phyloP scores from a whole-genome alignment of 2,797 vertebrate genomes.

The Cygnus olor region DNA sequence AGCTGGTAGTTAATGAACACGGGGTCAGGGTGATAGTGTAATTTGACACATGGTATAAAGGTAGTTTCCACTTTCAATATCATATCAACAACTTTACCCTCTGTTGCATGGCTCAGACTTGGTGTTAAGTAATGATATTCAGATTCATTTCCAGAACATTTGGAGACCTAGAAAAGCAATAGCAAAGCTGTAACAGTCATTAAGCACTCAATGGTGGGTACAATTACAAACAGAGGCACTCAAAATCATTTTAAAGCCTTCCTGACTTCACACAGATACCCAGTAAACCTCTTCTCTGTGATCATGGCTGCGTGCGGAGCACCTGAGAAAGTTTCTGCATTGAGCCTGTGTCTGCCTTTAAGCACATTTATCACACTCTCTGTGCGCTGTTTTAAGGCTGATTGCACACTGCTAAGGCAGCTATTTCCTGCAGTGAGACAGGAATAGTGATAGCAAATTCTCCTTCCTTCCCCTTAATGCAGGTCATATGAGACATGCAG shows the following conservation, averaged over 20 bases:
- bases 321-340: neutral
- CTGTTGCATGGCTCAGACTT: conserved; percentile 66
- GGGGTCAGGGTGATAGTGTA: conserved; percentile 86
- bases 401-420: conserved; percentile 2
- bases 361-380: neutral
- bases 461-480: neutral
- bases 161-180: conserved; percentile 66
- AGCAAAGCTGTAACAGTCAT: conserved; percentile 5
- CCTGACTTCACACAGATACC: neutral
- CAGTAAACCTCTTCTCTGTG: neutral
- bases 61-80: conserved; percentile 80
- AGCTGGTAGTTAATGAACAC: conserved; percentile 83
- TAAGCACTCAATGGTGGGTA: neutral
- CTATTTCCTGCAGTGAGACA: conserved; percentile 20
- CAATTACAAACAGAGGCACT: conserved; percentile 17
- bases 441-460: conserved; percentile 22
- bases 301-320: neutral
- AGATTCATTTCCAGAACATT: conserved; percentile 48
- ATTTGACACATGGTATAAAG: conserved; percentile 73
- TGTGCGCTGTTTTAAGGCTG: neutral
- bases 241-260: conserved; percentile 12
- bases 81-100: conserved; percentile 64
- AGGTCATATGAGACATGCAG: neutral
- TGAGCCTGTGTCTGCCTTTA: neutral
- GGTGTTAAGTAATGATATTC: conserved; percentile 76